Evolutionary conservation across 1,140 invertebrate genomes (phyloP), one percentile per base, ranked within the genome.

Genomic region (Bombus superbus): DNA sequence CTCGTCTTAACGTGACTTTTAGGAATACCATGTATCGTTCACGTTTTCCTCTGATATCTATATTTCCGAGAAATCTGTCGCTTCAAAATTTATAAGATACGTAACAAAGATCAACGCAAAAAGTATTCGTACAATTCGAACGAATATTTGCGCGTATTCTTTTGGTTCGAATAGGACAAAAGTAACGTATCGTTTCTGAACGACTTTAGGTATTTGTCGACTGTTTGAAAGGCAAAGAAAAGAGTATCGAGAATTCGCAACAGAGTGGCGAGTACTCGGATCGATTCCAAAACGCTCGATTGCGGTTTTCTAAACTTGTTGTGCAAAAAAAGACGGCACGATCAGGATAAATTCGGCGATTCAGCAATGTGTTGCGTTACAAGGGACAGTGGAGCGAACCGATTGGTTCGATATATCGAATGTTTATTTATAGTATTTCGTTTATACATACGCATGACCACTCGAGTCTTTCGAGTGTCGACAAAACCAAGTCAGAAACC

Each of bases 351-450:
- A 62, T 44, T 66, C n/a, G 18, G 5, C 15, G 76, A 62, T 64
- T 66, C 59, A 40, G 11, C 53, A 62, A 22, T 28, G 40, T 64
- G 28, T 78, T 32, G 59, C 59, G 62, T 79, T 47, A 44, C 40
- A 68, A 79, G 44, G 32, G 32, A 62, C 44, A 75, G 57, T 9
- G 81, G 15, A 62, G 47, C 3, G 40, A 35, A 71, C 25, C 6
- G 3, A 62, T 82, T 42, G 71, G n/a, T n/a, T 42, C 25, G 40
- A 25, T 62, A 35, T 40, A 32, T 74, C 40, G 28, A 59, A 32
- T 38, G 81, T 76, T 83, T 83, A 77, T 83, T 83, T 83, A 83
- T 68, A 68, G 72, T 69, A 22, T 66, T 76, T 64, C 57, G 44
- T 83, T 53, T 77, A 53, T 28, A 40, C 44, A n/a, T 3, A 32